These are phyloP conservation scores for Oxygymnocypris stewartii DNA, from an alignment of 2,113 vertebrate genomes.

Conservation along the genomic window DNA sequence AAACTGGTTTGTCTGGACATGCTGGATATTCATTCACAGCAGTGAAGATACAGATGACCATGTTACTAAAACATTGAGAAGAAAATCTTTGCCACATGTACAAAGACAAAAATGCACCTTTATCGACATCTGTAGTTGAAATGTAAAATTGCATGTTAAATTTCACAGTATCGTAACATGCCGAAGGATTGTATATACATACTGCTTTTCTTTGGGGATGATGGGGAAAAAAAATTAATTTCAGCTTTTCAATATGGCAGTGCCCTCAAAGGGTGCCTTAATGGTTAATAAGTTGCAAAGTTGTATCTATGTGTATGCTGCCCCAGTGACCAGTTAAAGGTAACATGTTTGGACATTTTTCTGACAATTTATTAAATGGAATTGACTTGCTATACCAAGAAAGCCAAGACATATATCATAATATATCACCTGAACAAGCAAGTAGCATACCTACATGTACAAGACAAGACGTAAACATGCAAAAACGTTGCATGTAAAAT, in stretches of 20 bases:
- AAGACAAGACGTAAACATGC: background rate
- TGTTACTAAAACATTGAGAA: background rate
- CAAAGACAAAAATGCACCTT: background rate
- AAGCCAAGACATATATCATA: background rate
- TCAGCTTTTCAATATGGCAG: no score
- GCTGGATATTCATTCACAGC: background rate
- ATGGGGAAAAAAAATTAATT: no score
- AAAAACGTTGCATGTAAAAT: background rate
- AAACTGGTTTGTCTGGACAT: background rate
- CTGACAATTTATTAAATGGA: background rate
- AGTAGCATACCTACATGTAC: background rate
- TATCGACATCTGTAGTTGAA: background rate
- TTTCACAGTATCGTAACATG: background rate
- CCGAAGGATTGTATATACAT: background rate
- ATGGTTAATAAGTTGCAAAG: background rate
- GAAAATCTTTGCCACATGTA: background rate
- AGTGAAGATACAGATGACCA: background rate
- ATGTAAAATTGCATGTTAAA: background rate
- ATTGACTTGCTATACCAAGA: background rate
- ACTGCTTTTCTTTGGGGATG: background rate
- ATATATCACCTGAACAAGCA: background rate
- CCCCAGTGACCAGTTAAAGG: background rate
- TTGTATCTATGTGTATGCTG: background rate
- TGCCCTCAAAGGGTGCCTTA: background rate
- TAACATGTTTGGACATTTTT: background rate